Base-by-base conservation (phyloP, 2,888 invertebrate genomes). In the Tethea ocularis region DNA sequence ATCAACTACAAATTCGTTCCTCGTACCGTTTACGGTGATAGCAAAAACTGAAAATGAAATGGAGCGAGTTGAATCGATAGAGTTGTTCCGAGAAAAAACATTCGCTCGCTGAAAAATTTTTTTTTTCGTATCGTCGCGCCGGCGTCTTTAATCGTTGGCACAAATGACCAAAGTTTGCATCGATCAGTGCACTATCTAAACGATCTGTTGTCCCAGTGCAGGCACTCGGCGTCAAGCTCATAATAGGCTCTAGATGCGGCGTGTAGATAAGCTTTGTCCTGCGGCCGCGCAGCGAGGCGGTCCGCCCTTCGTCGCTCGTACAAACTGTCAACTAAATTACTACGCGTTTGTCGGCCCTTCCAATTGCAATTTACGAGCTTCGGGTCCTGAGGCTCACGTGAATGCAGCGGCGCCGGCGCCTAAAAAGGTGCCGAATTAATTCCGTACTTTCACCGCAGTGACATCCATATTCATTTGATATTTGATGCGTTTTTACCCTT, bases 241-340 rank as follows among this genome's bases (percentile, higher is more conserved):
- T 91, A 91, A 92, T 91, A 87, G 88, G 82, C 85, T 84, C 75
- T 86, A 88, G 91, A 92, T 93, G 86, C 78, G 81, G 79, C 77
- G 76, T 75, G 74, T 70, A 83, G 92, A 93, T 92, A 91, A 86
- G 82, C 86, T 84, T 86, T 86, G 83, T 84, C 70, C 63, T 54
- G 67, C 64, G 66, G 62, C 61, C 67, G 73, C 69, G 59, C 69
- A 61, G 71, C 75, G 77, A 75, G 78, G 72, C 72, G 74, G 75
- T 73, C 73, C 73, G 74, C 74, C 68, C 74, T 68, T 65, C 66
- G 57, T 66, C 68, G 72, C 46, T 77, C 74, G 74, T 70, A 82
- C 77, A 82, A 81, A 83, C 87, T 90, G 92, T 92, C 92, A 89
- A 86, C 89, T 89, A 88, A 91, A 91, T 92, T 88, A 89, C 88